These are phyloP conservation scores for Sibirionetta formosa DNA, from an alignment of 2,797 vertebrate genomes.

Conservation along the genomic window DNA sequence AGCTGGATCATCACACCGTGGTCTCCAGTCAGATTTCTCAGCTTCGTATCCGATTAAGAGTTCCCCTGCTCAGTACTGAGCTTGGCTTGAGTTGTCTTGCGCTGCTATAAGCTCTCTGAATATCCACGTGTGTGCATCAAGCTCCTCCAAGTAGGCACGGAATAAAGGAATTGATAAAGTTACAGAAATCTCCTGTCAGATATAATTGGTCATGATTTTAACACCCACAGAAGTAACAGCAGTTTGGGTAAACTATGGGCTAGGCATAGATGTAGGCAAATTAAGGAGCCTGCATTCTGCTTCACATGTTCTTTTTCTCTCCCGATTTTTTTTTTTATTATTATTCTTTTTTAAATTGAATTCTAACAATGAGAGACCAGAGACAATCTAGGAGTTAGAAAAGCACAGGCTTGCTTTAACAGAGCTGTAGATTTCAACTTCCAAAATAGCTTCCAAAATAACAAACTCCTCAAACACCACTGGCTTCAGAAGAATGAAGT, in stretches of 20 bases:
- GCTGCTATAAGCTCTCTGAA: neutral
- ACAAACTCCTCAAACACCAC: neutral
- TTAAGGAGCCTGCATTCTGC: neutral
- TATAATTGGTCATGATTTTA: neutral
- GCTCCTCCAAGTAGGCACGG: neutral
- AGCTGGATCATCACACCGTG: neutral
- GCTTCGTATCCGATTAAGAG: neutral
- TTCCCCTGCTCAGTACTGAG: neutral
- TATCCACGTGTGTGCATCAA: neutral
- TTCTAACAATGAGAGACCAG: neutral
- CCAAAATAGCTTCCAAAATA: neutral
- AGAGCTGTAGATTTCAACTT: neutral
- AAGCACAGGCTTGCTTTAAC: neutral
- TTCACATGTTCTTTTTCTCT: neutral
- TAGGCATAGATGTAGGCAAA: fast-evolving
- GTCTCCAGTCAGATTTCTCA: neutral
- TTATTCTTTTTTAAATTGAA: neutral
- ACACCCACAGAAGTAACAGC: neutral
- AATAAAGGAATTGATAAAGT: neutral
- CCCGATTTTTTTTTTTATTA: no score
- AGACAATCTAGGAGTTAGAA: neutral
- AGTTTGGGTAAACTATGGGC: neutral
- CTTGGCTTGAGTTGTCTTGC: neutral
- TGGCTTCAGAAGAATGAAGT: neutral
- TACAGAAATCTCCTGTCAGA: neutral